Evolutionary conservation across 2,888 invertebrate species (phyloP).

Genomic region (Agonopterix alstromeriana): DNA sequence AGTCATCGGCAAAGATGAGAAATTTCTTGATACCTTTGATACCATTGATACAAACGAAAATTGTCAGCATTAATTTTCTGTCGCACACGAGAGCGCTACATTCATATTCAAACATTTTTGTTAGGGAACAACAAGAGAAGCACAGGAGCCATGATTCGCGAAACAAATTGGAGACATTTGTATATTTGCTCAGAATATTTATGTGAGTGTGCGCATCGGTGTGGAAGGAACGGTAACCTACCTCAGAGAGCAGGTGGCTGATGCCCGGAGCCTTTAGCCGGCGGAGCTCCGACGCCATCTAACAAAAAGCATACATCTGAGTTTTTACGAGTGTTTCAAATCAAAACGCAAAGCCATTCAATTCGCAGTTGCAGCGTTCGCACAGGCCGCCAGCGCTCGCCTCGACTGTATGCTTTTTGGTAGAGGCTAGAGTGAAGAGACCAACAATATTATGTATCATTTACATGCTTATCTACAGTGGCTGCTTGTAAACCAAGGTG

Average conservation of each 20-base stretch:
- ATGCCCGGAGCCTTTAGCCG: constrained; percentile 12
- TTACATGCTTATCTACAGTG: no score
- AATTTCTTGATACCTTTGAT: no score
- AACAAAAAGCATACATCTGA: constrained; percentile 58
- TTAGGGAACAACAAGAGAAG: no score
- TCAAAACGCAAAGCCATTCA: constrained; percentile 53
- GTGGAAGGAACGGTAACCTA: constrained; percentile 13
- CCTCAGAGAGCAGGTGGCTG: constrained; percentile 18
- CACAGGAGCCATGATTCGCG: no score
- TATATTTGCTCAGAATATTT: no score
- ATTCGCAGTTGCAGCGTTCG: constrained; percentile 56
- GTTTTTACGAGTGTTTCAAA: constrained; percentile 27
- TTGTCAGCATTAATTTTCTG: no score
- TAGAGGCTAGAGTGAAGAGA: constrained; percentile 21
- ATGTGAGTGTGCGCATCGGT: background rate
- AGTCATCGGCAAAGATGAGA: no score
- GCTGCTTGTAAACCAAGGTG: no score
- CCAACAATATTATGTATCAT: background rate
- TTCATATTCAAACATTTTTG: no score
- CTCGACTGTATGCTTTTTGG: constrained; percentile 49
- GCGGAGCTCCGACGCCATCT: constrained; percentile 38
- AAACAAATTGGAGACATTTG: no score
- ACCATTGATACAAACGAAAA: no score
- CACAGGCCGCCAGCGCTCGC: constrained; percentile 25
- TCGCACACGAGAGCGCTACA: no score